Evolutionary conservation across 2,113 vertebrate genomes (phyloP).

Genomic region (Cochlearius cochlearius): DNA sequence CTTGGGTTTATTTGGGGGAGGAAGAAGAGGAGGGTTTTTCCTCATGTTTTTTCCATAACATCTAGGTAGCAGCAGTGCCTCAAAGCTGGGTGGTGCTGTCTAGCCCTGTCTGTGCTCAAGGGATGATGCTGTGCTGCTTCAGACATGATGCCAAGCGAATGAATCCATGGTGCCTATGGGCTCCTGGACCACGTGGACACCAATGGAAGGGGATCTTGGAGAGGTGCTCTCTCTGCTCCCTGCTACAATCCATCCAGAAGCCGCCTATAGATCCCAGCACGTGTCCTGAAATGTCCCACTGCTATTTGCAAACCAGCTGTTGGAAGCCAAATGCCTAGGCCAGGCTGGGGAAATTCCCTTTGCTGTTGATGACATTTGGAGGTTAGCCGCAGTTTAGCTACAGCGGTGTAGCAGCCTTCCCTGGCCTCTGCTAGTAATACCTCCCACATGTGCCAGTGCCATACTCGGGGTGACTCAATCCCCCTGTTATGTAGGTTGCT

Average conservation of each 20-base stretch:
- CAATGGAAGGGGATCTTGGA: not conserved
- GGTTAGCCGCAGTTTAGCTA: not conserved
- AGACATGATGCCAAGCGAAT: not conserved
- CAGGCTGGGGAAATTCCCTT: not conserved
- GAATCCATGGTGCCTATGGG: not conserved
- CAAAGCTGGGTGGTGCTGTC: not conserved
- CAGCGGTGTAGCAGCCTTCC: not conserved
- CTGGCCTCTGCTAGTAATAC: not conserved
- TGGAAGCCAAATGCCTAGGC: not conserved
- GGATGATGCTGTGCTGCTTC: not conserved
- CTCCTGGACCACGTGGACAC: not conserved
- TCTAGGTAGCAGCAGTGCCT: not conserved
- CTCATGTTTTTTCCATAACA: rapidly evolving
- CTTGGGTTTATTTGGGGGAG: not conserved
- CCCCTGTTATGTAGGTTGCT: not conserved
- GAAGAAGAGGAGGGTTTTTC: not conserved
- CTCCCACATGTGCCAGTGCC: not conserved
- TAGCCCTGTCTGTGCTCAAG: not conserved
- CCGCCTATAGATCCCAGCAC: not conserved
- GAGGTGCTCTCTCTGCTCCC: not conserved
- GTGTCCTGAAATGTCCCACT: not conserved
- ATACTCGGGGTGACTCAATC: not conserved
- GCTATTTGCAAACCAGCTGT: not conserved
- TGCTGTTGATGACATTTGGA: not conserved
- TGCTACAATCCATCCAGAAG: not conserved